These are phyloP conservation scores for Larimichthys polyactis DNA, from an alignment of 2,113 vertebrate genomes.

Conservation along the genomic window DNA sequence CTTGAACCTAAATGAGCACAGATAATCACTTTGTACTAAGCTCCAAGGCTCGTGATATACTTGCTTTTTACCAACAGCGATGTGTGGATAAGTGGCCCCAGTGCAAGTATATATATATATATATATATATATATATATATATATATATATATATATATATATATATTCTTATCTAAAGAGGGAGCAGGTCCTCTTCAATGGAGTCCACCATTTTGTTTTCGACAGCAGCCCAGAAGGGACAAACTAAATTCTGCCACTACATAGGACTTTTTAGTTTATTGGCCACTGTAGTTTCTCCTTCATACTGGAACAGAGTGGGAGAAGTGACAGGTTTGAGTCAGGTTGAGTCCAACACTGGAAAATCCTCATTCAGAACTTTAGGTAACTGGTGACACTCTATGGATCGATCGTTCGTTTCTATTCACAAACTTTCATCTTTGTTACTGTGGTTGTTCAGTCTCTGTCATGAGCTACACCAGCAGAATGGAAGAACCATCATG, in stretches of 20 bases:
- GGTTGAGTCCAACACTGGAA: background rate
- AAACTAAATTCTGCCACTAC: no score
- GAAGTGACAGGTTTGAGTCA: background rate
- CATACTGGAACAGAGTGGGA: no score
- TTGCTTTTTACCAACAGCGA: constrained; percentile 17
- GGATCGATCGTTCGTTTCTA: background rate
- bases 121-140: no score
- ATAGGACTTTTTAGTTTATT: no score
- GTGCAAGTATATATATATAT: no score
- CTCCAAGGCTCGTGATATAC: background rate
- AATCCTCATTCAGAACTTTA: background rate
- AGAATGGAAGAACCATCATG: background rate
- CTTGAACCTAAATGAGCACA: background rate
- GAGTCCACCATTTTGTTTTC: no score
- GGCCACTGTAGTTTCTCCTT: no score
- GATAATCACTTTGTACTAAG: background rate
- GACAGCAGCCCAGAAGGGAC: no score
- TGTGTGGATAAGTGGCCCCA: background rate
- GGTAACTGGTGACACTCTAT: no score
- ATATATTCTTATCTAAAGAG: no score
- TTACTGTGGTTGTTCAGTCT: background rate
- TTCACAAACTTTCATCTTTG: background rate
- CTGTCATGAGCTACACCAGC: background rate
- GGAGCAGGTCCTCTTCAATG: no score
- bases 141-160: no score